phyloP scores from a whole-genome alignment of 2,888 invertebrate genomes.

The Thereva nobilitata region DNA sequence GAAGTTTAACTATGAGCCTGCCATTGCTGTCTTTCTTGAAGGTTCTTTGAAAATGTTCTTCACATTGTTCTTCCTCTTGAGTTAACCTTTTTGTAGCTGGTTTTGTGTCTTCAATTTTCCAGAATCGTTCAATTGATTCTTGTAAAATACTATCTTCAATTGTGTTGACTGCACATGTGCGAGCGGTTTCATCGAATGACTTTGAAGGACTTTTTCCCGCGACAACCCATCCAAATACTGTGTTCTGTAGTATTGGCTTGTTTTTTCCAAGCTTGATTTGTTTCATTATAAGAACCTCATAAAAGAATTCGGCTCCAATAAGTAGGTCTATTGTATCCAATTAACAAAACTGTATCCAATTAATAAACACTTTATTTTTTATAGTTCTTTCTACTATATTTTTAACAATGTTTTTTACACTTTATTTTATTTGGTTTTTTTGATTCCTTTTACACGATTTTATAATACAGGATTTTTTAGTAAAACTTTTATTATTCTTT shows the following conservation, averaged over 20 bases:
- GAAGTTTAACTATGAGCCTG: conserved; percentile 41
- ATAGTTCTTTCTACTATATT: too few species aligned
- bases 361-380: too few species aligned
- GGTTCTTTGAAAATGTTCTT: conserved; percentile 42
- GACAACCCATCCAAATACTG: background rate
- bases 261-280: background rate
- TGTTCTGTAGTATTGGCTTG: background rate
- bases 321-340: conserved; percentile 10
- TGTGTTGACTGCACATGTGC: background rate
- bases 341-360: too few species aligned
- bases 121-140: background rate
- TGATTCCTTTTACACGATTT: too few species aligned
- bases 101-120: background rate
- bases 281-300: too few species aligned
- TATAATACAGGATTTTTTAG: too few species aligned
- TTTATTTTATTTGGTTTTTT: too few species aligned
- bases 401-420: too few species aligned
- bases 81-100: conserved; percentile 24
- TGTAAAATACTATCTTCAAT: background rate
- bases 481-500: too few species aligned
- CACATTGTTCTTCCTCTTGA: conserved; percentile 39
- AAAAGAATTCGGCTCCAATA: conserved; percentile 6
- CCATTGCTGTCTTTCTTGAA: conserved; percentile 33
- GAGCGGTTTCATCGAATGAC: background rate
- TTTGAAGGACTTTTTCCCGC: background rate